Evolutionary conservation across 2,797 vertebrate genomes (phyloP), one percentile per base, ranked within the genome.

Genomic region (Lithobates sylvaticus): DNA sequence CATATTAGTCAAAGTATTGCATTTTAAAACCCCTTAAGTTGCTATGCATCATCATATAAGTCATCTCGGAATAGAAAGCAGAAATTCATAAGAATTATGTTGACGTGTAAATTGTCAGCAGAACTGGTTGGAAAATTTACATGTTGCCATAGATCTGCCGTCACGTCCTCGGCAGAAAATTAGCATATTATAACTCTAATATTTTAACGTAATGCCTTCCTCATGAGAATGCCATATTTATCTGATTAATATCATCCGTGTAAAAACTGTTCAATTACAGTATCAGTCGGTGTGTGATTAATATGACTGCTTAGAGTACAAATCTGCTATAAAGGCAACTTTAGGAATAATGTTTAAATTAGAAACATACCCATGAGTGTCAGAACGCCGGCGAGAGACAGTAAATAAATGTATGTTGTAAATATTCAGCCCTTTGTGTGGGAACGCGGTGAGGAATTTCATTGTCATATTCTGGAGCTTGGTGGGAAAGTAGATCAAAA

Each of bases 21-120:
- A 85, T 95, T 95, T 95, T 94, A 95, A 95, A 94, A 90, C 87
- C 91, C 91, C 90, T 94, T 95, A 95, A 94, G 93, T 93, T 94
- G 94, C 93, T 93, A 94, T 95, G 93, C 90, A 95, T 95, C 95
- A 95, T 93, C 93, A 93, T 95, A 95, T 94, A 95, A 94, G 94
- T 95, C 94, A 95, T 88, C 87, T 84, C 92, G 92, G 92, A 94
- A 93, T 92, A 93, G 93, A 91, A 91, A 90, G 90, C 89, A 91
- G 85, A 92, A 93, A 95, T 95, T 94, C 91, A 89, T 84, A 88
- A 94, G 95, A 95, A 92, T 95, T 94, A 95, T 94, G 94, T 94
- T 92, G 94, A 95, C 94, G 88, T 83, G 91, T 92, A 93, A 94
- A 94, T 93, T 94, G 94, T 95, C 94, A 94, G 93, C 88, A 89